These are phyloP conservation scores for Sparidentex hasta DNA, from an alignment of 2,797 vertebrate genomes.

Conservation along the genomic window DNA sequence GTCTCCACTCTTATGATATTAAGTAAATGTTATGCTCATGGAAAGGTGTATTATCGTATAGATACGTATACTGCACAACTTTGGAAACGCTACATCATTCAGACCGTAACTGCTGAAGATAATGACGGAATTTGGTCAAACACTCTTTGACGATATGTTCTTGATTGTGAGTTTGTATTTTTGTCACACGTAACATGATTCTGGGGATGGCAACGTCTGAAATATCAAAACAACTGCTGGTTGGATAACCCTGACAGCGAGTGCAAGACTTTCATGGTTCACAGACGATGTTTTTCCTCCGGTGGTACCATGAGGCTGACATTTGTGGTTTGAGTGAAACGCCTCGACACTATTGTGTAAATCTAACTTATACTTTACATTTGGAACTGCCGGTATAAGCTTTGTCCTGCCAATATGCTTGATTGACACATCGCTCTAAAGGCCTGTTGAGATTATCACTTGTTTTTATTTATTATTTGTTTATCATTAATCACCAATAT, in stretches of 20 bases:
- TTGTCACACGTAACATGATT: not conserved
- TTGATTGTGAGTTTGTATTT: constrained; percentile 1
- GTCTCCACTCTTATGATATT: not conserved
- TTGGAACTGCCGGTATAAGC: too few species aligned
- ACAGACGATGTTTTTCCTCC: not conserved
- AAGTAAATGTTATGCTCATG: not conserved
- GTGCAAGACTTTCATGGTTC: not conserved
- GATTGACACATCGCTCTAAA: too few species aligned
- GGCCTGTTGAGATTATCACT: too few species aligned
- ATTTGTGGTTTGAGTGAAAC: constrained; percentile 12
- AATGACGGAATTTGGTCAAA: not conserved
- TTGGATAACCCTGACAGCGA: not conserved
- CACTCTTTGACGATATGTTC: not conserved
- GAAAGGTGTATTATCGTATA: not conserved
- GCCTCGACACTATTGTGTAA: not conserved
- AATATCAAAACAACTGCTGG: not conserved
- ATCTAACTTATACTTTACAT: too few species aligned
- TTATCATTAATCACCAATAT: too few species aligned
- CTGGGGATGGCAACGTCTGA: not conserved
- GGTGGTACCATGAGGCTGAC: not conserved
- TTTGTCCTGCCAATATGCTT: too few species aligned
- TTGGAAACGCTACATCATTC: not conserved
- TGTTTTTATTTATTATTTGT: too few species aligned
- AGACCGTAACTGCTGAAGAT: not conserved
- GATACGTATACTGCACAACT: not conserved